Percentiles rank a stretch among this genome's conserved stretches.
phyloP scores from a whole-genome alignment of 2,888 invertebrate genomes.

The Macrophya annulata region DNA sequence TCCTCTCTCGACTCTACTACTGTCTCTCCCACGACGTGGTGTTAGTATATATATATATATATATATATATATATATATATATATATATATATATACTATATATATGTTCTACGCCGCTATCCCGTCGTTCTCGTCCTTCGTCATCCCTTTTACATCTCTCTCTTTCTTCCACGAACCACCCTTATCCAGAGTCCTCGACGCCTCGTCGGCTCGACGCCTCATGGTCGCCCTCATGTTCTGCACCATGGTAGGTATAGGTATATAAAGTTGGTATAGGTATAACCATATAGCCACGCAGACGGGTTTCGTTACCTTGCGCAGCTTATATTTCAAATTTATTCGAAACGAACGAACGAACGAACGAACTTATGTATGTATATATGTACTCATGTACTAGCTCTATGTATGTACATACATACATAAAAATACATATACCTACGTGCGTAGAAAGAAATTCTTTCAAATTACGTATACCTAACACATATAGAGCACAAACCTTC shows the following conservation, averaged over 20 bases:
- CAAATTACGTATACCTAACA: neutral
- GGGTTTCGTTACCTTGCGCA: conserved; percentile 8
- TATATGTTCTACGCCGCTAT: conserved; percentile 27
- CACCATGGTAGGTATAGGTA: neutral
- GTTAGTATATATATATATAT: too few relatives aligned
- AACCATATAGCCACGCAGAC: conserved; percentile 33
- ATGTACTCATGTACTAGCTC: neutral
- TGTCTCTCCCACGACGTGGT: conserved; percentile 50
- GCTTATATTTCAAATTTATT: conserved; percentile 49
- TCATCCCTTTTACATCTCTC: conserved; percentile 50
- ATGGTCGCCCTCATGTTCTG: conserved; percentile 19
- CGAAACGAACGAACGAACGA: conserved; percentile 26
- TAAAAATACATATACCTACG: neutral
- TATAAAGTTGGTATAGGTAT: neutral
- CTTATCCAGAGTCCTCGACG: conserved; percentile 45
- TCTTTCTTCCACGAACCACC: conserved; percentile 60
- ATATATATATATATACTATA: too few relatives aligned
- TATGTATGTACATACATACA: neutral
- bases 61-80: too few relatives aligned
- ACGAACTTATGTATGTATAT: conserved; percentile 2
- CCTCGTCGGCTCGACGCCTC: conserved; percentile 50
- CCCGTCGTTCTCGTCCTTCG: conserved; percentile 44
- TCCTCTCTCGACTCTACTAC: conserved; percentile 64
- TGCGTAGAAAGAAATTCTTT: conserved; percentile 10
- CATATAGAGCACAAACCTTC: neutral